Evolutionary conservation across 92 coral and sea anemone species (phyloP).

Genomic region (Virgularia gustaviana): DNA sequence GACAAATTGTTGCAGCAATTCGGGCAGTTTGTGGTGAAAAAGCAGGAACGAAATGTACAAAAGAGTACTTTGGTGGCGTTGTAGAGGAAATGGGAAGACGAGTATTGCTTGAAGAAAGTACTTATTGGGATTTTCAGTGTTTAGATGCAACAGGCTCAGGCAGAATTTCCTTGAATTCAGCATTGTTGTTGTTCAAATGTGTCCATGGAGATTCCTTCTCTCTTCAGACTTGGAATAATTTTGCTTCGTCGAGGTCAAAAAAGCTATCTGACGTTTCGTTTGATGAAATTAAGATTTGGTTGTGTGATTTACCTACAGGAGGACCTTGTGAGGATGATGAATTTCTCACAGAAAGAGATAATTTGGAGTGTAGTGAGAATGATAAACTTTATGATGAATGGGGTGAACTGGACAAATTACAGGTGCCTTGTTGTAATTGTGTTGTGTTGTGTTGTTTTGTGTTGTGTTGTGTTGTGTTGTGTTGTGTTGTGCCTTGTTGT

Average conservation of each 20-base stretch:
- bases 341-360: constrained; percentile 59
- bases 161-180: constrained; percentile 77
- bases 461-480: neutral
- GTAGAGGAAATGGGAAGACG: constrained; percentile 82
- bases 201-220: constrained; percentile 88
- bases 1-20: constrained; percentile 82
- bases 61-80: constrained; percentile 71
- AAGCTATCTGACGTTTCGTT: constrained; percentile 75
- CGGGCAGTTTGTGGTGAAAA: constrained; percentile 70
- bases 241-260: constrained; percentile 57
- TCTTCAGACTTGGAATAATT: constrained; percentile 74
- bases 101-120: constrained; percentile 74
- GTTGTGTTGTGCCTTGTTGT: too few relatives aligned
- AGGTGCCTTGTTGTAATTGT: too few relatives aligned
- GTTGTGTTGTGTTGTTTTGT: too few relatives aligned
- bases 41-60: constrained; percentile 70
- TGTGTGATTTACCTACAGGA: constrained; percentile 78
- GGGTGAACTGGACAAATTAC: constrained; percentile 71
- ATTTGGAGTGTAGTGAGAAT: constrained; percentile 50
- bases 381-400: constrained; percentile 63
- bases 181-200: constrained; percentile 80
- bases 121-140: constrained; percentile 88
- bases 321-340: constrained; percentile 78
- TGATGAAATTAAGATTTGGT: constrained; percentile 84
- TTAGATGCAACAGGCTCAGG: constrained; percentile 68